Conservation (phyloP, 2,888 invertebrate genomes). For the Metallyticus violacea region DNA sequence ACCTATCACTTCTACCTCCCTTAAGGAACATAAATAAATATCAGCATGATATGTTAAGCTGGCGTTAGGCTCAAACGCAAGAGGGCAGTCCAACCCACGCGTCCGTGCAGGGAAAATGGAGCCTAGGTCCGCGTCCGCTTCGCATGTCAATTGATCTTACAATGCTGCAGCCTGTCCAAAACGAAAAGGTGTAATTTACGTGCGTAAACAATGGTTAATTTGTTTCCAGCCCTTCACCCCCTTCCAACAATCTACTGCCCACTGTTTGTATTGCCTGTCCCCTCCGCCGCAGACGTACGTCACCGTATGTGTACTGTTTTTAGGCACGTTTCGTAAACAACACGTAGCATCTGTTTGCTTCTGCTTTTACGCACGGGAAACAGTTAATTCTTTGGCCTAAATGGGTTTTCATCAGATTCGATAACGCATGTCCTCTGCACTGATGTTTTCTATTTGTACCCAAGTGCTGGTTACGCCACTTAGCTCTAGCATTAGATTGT, state of each 20-base stretch:
- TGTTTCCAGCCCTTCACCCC: not conserved
- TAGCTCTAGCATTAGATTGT: too few species aligned
- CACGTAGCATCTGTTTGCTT: too few species aligned
- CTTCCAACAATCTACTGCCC: not conserved
- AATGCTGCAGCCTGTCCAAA: not conserved
- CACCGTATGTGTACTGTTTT: not conserved
- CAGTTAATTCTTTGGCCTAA: not conserved
- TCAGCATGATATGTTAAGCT: not conserved
- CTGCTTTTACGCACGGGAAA: not conserved
- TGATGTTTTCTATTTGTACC: not conserved
- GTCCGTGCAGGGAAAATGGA: too few species aligned
- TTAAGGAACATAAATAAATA: not conserved
- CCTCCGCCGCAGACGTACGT: not conserved
- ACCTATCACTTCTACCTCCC: too few species aligned
- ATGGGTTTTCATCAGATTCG: not conserved
- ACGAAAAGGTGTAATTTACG: not conserved
- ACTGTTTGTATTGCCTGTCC: not conserved
- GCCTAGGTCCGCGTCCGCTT: too few species aligned
- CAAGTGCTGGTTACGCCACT: not conserved
- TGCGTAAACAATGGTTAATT: not conserved
- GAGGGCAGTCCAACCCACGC: not conserved
- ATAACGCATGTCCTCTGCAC: not conserved
- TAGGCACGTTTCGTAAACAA: not conserved
- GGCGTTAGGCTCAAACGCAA: not conserved
- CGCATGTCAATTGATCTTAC: not conserved